Base-by-base conservation (phyloP, 2,888 invertebrate species). In the Atrina japonica region DNA sequence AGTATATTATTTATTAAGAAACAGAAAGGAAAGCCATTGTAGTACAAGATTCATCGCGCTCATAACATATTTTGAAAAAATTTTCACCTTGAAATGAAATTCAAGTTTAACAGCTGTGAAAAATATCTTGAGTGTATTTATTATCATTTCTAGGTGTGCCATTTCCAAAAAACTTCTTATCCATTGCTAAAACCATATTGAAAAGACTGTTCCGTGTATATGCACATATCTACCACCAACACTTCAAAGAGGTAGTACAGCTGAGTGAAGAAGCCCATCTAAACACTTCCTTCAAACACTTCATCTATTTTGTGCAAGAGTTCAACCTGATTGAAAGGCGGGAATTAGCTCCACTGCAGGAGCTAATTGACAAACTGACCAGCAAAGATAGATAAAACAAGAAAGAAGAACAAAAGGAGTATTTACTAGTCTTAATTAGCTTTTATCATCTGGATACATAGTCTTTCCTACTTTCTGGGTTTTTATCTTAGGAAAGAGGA, bases 261-360 rank as follows among this genome's bases (percentile, higher is more conserved):
- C 93, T 99, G 70, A 84, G 89, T 64, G 99, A 99, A 92, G 99
- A 99, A 91, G 98, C 99, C 65, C 99, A 99, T 91, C 94, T 99
- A 84, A 99, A 99, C 92, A 99, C 99, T 73, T 98, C 98, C 83
- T 99, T 99, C 93, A 99, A 99, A 91, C 99, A 99, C 93, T 99
- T 99, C 91, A 98, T 99, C 90, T 98, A 97, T 92, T 97, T 97
- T 90, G 97, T 93, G 61, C 93, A 98, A 94, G 99, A 99, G 92
- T 99, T 99, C 92, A 95, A 95, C 92, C 93, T 99, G 88, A 98
- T 99, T 90, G 98, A 99, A 91, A 94, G 97, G 86, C 94, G 97
- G 89, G 99, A 99, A 92, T 92, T 99, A 91, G 98, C 97, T 78
- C 99, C 99, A 64, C 93, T 99, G 80, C 97, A 98, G 91, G 98